Evolutionary conservation across 2,113 vertebrate genomes (phyloP).

Genomic region (Eulacestoma nigropectus): DNA sequence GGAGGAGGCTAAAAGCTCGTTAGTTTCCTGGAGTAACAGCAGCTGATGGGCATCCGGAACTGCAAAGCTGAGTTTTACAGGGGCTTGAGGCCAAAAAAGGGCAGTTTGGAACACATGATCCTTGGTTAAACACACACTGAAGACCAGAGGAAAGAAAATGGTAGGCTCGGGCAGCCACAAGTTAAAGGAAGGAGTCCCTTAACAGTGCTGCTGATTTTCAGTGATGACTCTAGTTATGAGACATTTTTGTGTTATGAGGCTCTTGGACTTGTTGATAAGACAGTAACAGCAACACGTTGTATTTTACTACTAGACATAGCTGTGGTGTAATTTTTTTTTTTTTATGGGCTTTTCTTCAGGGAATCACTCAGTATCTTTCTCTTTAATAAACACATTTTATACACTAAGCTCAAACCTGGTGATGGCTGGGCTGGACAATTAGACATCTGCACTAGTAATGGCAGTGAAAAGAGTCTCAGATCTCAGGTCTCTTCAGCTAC

Average conservation of each 20-base stretch:
- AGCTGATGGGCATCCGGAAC: slow-evolving; percentile 33
- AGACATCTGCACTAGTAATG: background rate
- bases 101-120: background rate
- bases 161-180: background rate
- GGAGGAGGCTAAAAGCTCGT: slow-evolving; percentile 12
- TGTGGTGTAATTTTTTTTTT: background rate
- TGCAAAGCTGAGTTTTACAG: background rate
- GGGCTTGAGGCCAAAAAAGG: background rate
- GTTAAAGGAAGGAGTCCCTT: background rate
- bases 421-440: background rate
- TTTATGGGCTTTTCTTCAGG: background rate
- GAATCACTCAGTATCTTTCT: background rate
- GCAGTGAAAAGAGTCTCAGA: background rate
- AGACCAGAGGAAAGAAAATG: background rate
- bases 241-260: background rate
- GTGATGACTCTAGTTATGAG: background rate
- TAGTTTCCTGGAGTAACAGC: slow-evolving; percentile 2
- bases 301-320: background rate
- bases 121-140: slow-evolving; percentile 6
- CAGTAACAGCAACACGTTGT: background rate
- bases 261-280: background rate
- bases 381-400: background rate
- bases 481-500: background rate
- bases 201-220: background rate
- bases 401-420: background rate